phyloP scores from a whole-genome alignment of 2,888 invertebrate species.

The Dichetophora obliterata region DNA sequence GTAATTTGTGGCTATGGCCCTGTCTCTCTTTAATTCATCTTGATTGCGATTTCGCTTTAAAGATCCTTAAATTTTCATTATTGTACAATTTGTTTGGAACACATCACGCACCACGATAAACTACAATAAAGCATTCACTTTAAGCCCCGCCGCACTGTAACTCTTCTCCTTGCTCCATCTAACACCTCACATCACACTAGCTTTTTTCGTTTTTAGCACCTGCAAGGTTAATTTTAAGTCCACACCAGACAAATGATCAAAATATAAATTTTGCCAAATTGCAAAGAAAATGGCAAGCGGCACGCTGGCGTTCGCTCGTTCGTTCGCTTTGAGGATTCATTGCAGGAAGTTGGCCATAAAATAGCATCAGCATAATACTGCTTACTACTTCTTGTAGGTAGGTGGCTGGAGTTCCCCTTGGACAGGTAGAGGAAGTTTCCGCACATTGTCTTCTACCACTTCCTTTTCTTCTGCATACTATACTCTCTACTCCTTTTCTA shows the following conservation, averaged over 20 bases:
- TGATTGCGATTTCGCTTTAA: neutral
- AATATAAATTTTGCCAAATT: slow-evolving; percentile 47
- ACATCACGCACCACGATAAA: slow-evolving; percentile 36
- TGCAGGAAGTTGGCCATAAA: slow-evolving; percentile 39
- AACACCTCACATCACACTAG: too few relatives aligned
- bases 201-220: neutral
- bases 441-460: neutral
- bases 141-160: neutral
- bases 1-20: too few relatives aligned
- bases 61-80: slow-evolving; percentile 20
- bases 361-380: slow-evolving; percentile 40
- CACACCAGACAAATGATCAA: slow-evolving; percentile 46
- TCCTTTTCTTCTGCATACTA: slow-evolving; percentile 32
- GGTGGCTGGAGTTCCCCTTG: neutral
- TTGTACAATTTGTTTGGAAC: slow-evolving; percentile 2
- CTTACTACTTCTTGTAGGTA: slow-evolving; percentile 12
- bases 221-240: slow-evolving; percentile 39
- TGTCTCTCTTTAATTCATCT: too few relatives aligned
- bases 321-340: slow-evolving; percentile 14
- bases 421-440: neutral
- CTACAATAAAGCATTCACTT: slow-evolving; percentile 33
- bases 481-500: slow-evolving; percentile 49
- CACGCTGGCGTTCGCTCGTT: neutral
- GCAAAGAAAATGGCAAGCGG: slow-evolving; percentile 43
- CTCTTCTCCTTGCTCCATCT: neutral